Evolutionary conservation across 2,113 vertebrate genomes (phyloP).

Genomic region (Oenanthe oenanthe): DNA sequence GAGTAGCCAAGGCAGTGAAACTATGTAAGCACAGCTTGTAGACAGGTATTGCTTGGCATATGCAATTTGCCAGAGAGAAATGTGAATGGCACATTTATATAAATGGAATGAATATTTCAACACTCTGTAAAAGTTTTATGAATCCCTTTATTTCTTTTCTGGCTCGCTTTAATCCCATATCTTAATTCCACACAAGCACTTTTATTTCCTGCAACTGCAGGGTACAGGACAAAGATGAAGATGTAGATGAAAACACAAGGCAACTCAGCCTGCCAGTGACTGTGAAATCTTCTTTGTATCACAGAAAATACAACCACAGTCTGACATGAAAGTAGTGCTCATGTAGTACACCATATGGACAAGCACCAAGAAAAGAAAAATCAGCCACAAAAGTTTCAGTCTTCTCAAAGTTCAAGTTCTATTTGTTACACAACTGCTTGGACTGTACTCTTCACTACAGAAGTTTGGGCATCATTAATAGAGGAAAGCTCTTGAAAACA

Average conservation of each 20-base stretch:
- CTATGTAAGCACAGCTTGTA: background rate
- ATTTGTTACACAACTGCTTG: background rate
- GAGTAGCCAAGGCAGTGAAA: background rate
- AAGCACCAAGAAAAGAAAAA: background rate
- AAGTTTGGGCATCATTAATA: background rate
- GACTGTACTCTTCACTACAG: background rate
- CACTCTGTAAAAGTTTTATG: constrained; percentile 45
- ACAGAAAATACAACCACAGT: background rate
- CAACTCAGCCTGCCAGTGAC: background rate
- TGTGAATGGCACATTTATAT: constrained; percentile 36
- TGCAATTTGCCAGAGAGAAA: constrained; percentile 30
- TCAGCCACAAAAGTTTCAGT: background rate
- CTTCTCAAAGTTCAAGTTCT: background rate
- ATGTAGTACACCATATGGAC: background rate
- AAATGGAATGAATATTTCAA: constrained; percentile 50
- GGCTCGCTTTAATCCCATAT: background rate
- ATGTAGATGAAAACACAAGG: background rate
- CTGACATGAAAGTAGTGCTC: background rate
- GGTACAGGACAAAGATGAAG: background rate
- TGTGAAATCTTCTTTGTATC: background rate
- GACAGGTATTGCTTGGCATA: background rate
- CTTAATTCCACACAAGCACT: background rate
- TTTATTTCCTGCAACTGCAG: constrained; percentile 2
- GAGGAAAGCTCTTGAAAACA: background rate
- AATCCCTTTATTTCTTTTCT: constrained; percentile 34